Evolutionary conservation across 2,888 invertebrate genomes (phyloP).

Genomic region (Drosophila pegasa): DNA sequence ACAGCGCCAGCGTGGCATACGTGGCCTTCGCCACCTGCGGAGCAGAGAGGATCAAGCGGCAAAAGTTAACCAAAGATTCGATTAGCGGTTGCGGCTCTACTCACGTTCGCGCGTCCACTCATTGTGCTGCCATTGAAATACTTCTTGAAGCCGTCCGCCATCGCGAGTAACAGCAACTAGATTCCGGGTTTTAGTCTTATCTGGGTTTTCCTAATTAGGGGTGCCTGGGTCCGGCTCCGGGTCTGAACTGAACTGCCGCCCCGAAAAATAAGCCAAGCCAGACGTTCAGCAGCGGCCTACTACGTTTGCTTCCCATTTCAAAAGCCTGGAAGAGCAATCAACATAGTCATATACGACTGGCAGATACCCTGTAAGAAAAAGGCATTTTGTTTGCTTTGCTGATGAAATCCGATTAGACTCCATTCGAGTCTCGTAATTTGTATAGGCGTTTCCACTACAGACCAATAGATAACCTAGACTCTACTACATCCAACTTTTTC

Average conservation of each 20-base stretch:
- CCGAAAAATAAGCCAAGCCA: background rate
- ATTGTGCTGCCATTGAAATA: conserved; percentile 53
- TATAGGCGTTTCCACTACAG: too few relatives aligned
- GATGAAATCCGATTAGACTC: too few relatives aligned
- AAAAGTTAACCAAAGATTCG: too few relatives aligned
- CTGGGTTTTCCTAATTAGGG: conserved; percentile 2
- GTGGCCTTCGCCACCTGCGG: conserved; percentile 73
- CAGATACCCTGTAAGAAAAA: conserved; percentile 1
- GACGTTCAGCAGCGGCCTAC: conserved; percentile 7
- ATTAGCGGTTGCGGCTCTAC: background rate
- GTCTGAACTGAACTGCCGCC: background rate
- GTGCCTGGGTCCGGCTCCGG: conserved; percentile 11
- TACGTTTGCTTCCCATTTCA: background rate
- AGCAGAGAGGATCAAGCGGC: background rate
- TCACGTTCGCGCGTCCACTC: conserved; percentile 56
- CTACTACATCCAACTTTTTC: background rate
- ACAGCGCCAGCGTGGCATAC: conserved; percentile 68
- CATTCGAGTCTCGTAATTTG: too few relatives aligned
- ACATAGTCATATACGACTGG: background rate
- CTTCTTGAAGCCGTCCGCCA: conserved; percentile 61
- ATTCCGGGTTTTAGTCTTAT: conserved; percentile 11
- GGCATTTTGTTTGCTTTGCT: too few relatives aligned
- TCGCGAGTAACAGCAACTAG: conserved; percentile 23
- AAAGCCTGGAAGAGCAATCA: background rate
- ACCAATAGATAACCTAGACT: background rate